phyloP scores from a whole-genome alignment of 30 jellyfish, hydroid and myxozoan species.

The Chrysaora quinquecirrha region DNA sequence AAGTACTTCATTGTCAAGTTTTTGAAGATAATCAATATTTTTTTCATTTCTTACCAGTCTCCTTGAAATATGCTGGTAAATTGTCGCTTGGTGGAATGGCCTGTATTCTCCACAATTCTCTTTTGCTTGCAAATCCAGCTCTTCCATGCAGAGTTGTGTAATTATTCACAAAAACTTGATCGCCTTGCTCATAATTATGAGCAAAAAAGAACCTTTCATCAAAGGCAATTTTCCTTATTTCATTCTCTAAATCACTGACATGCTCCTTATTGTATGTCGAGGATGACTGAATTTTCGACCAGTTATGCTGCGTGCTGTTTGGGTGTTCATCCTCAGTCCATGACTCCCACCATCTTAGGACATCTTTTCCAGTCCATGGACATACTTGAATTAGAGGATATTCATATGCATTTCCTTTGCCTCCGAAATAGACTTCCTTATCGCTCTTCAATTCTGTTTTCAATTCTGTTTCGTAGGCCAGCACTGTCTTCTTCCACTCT shows the following conservation, averaged over 20 bases:
- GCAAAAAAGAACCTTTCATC: constrained; percentile 51
- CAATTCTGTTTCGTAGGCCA: constrained; percentile 4
- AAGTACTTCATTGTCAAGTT: too few relatives aligned
- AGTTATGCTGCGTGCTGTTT: constrained; percentile 29
- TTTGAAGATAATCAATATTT: too few relatives aligned
- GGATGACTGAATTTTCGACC: constrained; percentile 6
- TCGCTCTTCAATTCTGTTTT: neutral
- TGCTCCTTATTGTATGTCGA: neutral
- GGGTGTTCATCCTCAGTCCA: constrained; percentile 43
- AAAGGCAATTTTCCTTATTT: constrained; percentile 12
- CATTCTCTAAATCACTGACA: constrained; percentile 30
- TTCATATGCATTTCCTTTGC: constrained; percentile 20
- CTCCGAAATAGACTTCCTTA: constrained; percentile 52
- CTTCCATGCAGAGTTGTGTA: constrained; percentile 64
- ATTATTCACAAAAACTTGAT: constrained; percentile 57
- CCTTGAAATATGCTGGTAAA: constrained; percentile 28
- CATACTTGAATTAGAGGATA: constrained; percentile 45
- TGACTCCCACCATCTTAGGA: constrained; percentile 48
- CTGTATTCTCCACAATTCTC: constrained; percentile 67
- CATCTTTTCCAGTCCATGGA: constrained; percentile 62
- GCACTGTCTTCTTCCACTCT: constrained; percentile 40
- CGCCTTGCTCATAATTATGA: constrained; percentile 54
- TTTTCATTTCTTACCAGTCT: too few relatives aligned
- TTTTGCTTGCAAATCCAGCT: constrained; percentile 14
- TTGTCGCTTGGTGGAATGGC: constrained; percentile 55